These are phyloP conservation scores for Chelon labrosus DNA, from an alignment of 2,797 vertebrate genomes.

Conservation along the genomic window DNA sequence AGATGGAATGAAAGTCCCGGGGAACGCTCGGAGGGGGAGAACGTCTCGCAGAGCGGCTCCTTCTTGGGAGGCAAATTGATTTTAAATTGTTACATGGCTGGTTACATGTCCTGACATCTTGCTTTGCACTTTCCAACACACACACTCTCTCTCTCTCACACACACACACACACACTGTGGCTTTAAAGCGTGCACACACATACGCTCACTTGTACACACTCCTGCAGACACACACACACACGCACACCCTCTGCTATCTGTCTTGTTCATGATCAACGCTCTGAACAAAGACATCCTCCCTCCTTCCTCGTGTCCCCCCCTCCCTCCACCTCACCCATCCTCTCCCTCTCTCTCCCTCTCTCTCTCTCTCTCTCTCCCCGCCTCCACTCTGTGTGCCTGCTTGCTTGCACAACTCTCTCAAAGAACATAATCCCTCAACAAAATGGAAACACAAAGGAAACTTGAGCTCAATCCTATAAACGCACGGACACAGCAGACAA, in stretches of 20 bases:
- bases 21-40: conserved; percentile 57
- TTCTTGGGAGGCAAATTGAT: conserved; percentile 86
- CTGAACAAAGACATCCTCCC: conserved; percentile 84
- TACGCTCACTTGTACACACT: conserved; percentile 42
- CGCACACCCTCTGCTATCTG: conserved; percentile 75
- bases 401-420: conserved; percentile 87
- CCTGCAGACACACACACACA: conserved; percentile 40
- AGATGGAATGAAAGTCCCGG: conserved; percentile 70
- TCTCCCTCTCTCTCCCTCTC: conserved; percentile 35
- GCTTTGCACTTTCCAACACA: conserved; percentile 57
- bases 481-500: conserved; percentile 85
- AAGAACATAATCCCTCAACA: conserved; percentile 89
- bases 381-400: conserved; percentile 82
- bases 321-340: conserved; percentile 55
- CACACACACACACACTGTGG: conserved; percentile 24
- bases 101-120: conserved; percentile 84
- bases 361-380: conserved; percentile 62
- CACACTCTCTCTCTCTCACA: conserved; percentile 16
- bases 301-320: conserved; percentile 41
- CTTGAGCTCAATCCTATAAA: conserved; percentile 89
- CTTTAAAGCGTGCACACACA: conserved; percentile 44
- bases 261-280: conserved; percentile 83
- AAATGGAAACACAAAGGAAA: conserved; percentile 89
- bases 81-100: conserved; percentile 87
- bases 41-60: conserved; percentile 68